Evolutionary conservation across 1,140 invertebrate species (phyloP), one percentile per base, ranked within the genome.

Genomic region (Papilio xuthus): DNA sequence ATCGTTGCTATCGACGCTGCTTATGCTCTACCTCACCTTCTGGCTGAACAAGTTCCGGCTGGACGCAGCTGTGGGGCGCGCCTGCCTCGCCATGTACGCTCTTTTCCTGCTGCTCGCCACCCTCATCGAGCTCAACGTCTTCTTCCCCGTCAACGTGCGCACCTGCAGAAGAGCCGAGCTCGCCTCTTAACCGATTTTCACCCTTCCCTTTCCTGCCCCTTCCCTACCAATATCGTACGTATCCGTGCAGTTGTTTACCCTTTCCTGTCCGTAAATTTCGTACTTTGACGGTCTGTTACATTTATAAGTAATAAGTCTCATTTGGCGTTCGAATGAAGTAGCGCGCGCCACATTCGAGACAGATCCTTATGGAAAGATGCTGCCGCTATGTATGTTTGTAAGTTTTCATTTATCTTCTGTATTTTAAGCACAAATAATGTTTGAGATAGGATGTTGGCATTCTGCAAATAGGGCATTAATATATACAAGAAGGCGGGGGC

Each of bases 41-140:
- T 97, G 96, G 84, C 95, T 96, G 86, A 98, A 98, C 92, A 97
- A 97, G 92, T 98, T 98, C 91, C 96, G 96, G 90, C 93, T 98
- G 88, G 97, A 97, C 89, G 96, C 95, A 82, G 96, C 96, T 89
- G 97, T 97, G 53, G 97, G 97, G 71, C 95, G 96, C 50, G 96
- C 97, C 77, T 97, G 97, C 87, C 94, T 98, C 77, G 94, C 96
- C 75, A 97, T 98, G 96, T 98, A 98, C 91, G 95, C 96, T 72
- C 95, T 96, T 75, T 98, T 98, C 85, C 95, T 98, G 70, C 95
- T 98, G 74, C 94, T 98, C 77, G 97, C 97, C 63, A 97, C 96
- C 76, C 95, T 98, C 67, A 98, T 98, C 83, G 97, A 98, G 94
- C 95, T 98, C 79, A 98, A 98, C 94, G 97, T 97, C 79, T 98